Evolutionary conservation across 2,797 vertebrate species (phyloP).

Genomic region (Cephalopachus bancanus): DNA sequence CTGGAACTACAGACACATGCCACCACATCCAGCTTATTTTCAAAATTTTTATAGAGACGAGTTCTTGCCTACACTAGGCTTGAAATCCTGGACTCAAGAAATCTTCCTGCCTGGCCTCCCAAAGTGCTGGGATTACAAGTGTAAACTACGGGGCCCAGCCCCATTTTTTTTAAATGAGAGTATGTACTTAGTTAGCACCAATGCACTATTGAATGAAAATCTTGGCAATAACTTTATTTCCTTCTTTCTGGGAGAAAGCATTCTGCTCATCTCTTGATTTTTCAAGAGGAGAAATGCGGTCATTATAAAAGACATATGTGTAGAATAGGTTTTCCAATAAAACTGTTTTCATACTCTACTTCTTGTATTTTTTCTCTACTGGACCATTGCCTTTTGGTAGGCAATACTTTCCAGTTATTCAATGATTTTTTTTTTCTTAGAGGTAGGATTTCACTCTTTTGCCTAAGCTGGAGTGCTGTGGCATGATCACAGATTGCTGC

Average conservation of each 20-base stretch:
- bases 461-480: no score
- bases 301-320: neutral
- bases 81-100: no score
- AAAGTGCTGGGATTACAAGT: no score
- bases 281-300: neutral
- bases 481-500: no score
- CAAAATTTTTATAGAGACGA: no score
- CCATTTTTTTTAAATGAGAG: neutral
- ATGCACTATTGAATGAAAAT: neutral
- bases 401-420: neutral
- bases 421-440: neutral
- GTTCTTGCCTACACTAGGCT: no score
- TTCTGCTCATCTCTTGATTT: slow-evolving; percentile 8
- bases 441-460: no score
- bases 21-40: no score
- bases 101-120: no score
- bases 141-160: no score
- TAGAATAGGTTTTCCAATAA: neutral
- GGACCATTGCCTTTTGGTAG: neutral
- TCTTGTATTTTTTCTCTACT: neutral
- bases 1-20: no score
- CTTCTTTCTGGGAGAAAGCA: neutral
- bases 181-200: neutral
- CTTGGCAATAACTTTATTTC: neutral
- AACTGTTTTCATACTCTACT: neutral